Evolutionary conservation across 2,113 vertebrate species (phyloP), one percentile per base, ranked within the genome.

Genomic region (Oreotrochilus melanogaster): DNA sequence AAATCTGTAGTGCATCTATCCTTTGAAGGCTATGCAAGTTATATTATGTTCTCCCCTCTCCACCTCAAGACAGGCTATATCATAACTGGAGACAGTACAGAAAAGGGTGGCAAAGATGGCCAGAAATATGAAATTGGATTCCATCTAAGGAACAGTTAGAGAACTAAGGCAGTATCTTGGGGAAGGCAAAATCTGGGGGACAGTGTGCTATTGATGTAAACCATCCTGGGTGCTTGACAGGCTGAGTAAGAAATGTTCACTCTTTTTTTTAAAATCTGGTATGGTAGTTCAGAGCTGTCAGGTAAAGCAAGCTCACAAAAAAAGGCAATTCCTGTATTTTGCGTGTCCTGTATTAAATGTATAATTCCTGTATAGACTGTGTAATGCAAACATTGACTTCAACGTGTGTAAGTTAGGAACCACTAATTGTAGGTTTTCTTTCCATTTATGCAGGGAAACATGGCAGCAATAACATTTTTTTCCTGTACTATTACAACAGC

Each of bases 401-500:
- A 54, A 86, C 4, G 61, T 74, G 15, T 50, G 17, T 22, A 84
- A 35, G 10, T 67, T 78, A 25, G 33, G 86, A 95, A 45, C 3
- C 15, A 35, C 27, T 76, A 76, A 92, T 5, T 67, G 25, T 79
- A 78, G 35, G 4, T 19, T 86, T 89, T 82, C 1, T 93, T 95
- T 86, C 24, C 14, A 21, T 92, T 89, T 88, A 15, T 25, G 10
- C 80, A 97, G 96, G 73, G 61, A 75, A 95, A 81, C 42, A 37
- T 66, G 65, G 58, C 28, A 92, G 58, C 37, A 89, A 94, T 92
- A 79, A 2, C 50, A 31, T 28, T 93, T 22, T 31, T 88, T 78
- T 95, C 5, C 0, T 95, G 54, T 78, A 95, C 89, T 18, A 84
- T 96, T 67, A 85, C 82, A 56, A 73, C 86, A 62, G 65, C 60